These are phyloP conservation scores for Phymorhynchus buccinoides DNA, from an alignment of 1,140 invertebrate species.

Conservation along the genomic window DNA sequence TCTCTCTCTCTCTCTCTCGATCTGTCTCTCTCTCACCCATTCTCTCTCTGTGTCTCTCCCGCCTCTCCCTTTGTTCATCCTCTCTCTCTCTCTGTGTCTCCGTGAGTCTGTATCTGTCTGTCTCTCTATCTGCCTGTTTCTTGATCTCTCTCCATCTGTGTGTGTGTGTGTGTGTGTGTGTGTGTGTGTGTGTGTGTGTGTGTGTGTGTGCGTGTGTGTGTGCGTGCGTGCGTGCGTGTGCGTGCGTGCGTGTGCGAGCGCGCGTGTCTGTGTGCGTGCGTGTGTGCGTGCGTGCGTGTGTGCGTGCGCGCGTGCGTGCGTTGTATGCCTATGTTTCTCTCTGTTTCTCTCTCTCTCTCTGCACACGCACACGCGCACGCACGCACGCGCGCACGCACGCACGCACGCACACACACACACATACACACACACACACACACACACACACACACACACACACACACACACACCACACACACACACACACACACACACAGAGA, in stretches of 20 bases:
- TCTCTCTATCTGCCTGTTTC: no score
- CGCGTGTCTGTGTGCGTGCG: background rate
- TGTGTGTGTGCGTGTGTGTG: constrained; percentile 2
- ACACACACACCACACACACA: constrained; percentile 10
- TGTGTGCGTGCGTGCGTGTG: background rate
- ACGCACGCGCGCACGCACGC: background rate
- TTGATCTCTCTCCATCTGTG: no score
- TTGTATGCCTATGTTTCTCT: background rate
- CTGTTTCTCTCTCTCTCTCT: background rate
- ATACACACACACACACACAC: background rate
- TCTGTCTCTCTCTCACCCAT: no score
- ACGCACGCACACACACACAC: background rate
- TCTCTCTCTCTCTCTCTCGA: no score
- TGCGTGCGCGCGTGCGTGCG: constrained; percentile 2
- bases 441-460: background rate
- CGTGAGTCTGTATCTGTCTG: background rate
- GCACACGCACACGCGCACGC: background rate
- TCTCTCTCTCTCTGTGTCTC: no score
- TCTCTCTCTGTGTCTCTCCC: no score
- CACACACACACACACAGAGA: background rate
- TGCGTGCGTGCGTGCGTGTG: constrained; percentile 9
- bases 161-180: background rate
- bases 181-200: background rate
- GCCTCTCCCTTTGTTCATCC: no score
- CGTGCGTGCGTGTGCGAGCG: background rate